Evolutionary conservation across 2,113 vertebrate species (phyloP), one percentile per base, ranked within the genome.

Genomic region (Phocoena phocoena): DNA sequence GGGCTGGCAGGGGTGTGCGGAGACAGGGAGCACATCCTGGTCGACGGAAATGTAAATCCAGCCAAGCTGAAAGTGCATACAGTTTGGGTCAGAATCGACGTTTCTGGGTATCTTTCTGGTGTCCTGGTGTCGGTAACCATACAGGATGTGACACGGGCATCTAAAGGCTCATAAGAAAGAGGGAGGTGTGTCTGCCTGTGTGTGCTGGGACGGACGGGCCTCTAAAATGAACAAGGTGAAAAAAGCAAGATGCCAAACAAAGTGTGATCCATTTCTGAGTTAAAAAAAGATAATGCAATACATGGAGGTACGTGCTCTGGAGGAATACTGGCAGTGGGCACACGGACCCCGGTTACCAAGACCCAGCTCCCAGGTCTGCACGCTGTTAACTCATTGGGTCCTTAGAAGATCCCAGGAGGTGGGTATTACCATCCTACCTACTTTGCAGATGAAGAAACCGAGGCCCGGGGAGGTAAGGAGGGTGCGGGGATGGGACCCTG

Each of bases 301-400:
- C 67, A 28, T 1, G 36, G 33, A 0, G 38, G 3, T 3, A 1
- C 17, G 1, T 31, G 20, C 21, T 67, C 47, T 15, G 38, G 55
- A 63, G 6, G 11, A 44, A 33, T 0, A 8, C 18, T 1, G 0
- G 26, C 4, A 2, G 8, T 1, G 36, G 6, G 20, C 63, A 28
- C 2, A 11, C 0, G 5, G 12, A 25, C 4, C 5, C 1, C 0
- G 21, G 74, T 2, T 8, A 7, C 84, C 1, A 18, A 18, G 18
- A 2, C 17, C 2, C 1, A 26, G 84, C 21, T 55, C 41, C 47
- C 18, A n/a, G 65, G 28, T 10, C 15, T 1, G 2, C 2, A 11
- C 0, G 10, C 4, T 8, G 0, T 1, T 17, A 60, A 9, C 53
- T 28, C 7, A 0, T 15, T 0, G 53, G 26, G 55, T 41, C 21